A percentile compares a stretch with the other conserved stretches of the same genome.
Conservation (phyloP, 2,888 invertebrate genomes). For the Ormyrus labotus region DNA sequence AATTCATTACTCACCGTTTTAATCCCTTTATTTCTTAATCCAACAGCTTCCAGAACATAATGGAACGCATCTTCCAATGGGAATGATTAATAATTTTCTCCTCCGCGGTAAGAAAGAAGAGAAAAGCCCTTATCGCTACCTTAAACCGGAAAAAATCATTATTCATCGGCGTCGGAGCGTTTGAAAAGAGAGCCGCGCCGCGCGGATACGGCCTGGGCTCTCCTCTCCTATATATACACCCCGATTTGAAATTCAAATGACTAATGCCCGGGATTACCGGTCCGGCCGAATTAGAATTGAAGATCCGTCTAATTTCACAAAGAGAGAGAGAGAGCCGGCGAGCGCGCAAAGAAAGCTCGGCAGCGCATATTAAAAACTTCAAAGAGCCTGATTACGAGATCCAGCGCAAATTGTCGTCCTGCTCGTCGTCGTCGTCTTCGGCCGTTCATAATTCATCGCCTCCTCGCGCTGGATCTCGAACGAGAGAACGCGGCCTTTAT, state of each 20-base stretch:
- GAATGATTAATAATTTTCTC: too few relatives aligned
- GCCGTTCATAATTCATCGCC: background rate
- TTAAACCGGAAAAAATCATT: constrained; percentile 21
- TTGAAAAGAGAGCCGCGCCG: background rate
- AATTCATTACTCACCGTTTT: too few relatives aligned
- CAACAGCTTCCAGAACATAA: too few relatives aligned
- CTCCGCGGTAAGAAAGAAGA: too few relatives aligned
- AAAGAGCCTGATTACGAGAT: constrained; percentile 47
- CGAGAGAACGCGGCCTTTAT: constrained; percentile 42
- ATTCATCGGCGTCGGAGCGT: constrained; percentile 15
- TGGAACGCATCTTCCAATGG: too few relatives aligned
- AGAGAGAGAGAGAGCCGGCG: background rate
- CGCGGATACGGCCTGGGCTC: constrained; percentile 5
- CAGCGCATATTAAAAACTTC: constrained; percentile 43
- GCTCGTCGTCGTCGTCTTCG: background rate
- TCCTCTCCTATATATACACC: constrained; percentile 3
- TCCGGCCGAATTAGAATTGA: constrained; percentile 50
- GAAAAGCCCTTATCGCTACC: background rate
- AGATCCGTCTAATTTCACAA: constrained; percentile 48
- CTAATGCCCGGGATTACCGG: constrained; percentile 40
- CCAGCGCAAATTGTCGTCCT: constrained; percentile 26
- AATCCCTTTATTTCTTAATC: too few relatives aligned
- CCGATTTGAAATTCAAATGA: constrained; percentile 51
- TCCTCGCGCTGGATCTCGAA: constrained; percentile 38
- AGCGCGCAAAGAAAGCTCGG: background rate